Percentiles rank a stretch among this genome's conserved stretches.
These are phyloP conservation scores for Melanostoma scalare DNA, from an alignment of 2,888 invertebrate genomes.

Conservation along the genomic window DNA sequence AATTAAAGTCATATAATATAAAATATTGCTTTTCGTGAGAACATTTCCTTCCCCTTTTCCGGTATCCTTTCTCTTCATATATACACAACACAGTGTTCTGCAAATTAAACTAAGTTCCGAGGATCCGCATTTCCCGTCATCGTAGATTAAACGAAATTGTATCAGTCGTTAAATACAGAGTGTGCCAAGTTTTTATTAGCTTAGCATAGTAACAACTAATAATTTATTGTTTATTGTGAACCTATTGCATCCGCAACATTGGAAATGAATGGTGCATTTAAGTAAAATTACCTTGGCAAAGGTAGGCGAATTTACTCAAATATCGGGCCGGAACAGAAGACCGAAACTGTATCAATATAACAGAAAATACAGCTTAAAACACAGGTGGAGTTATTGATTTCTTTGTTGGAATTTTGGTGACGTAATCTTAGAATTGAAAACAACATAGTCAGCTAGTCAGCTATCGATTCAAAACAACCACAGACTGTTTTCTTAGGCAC, in stretches of 20 bases:
- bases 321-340: neutral
- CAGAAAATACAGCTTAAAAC: neutral
- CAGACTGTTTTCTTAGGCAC: constrained; percentile 14
- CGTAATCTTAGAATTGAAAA: constrained; percentile 27
- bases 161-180: constrained; percentile 50
- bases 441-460: constrained; percentile 7
- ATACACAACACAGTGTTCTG: constrained; percentile 30
- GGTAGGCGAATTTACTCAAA: neutral
- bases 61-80: constrained; percentile 46
- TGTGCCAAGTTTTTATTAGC: constrained; percentile 57
- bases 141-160: constrained; percentile 55
- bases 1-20: constrained; percentile 71
- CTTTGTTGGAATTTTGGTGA: constrained; percentile 13
- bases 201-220: constrained; percentile 34
- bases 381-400: constrained; percentile 17
- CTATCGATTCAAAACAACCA: constrained; percentile 21
- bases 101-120: constrained; percentile 60
- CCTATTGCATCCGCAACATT: constrained; percentile 21
- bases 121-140: constrained; percentile 51
- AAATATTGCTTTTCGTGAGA: constrained; percentile 68
- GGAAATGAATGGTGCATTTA: constrained; percentile 5
- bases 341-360: neutral
- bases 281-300: neutral
- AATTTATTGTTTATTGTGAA: constrained; percentile 20
- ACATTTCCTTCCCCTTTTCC: constrained; percentile 51